A percentile compares a stretch with the other conserved stretches of the same genome.
Evolutionary conservation across 2,113 vertebrate species (phyloP).

Genomic region (Chloroceryle aenea): DNA sequence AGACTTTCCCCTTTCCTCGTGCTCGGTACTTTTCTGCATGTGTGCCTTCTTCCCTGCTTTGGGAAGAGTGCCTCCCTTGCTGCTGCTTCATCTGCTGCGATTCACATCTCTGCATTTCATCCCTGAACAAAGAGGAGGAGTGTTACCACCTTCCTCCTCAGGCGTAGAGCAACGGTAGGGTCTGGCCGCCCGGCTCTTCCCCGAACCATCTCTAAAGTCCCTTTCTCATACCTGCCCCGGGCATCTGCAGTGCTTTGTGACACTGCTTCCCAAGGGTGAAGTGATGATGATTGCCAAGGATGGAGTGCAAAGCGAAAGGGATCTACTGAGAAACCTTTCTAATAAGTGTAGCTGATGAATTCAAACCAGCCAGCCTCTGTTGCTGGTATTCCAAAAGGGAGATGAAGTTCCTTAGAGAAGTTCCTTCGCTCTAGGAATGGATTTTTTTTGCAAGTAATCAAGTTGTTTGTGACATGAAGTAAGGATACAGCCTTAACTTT

Average conservation of each 20-base stretch:
- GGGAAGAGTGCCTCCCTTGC: neutral
- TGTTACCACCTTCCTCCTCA: neutral
- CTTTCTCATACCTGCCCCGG: neutral
- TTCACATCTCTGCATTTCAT: neutral
- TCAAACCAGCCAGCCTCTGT: neutral
- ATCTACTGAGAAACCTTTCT: neutral
- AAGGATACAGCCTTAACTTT: neutral
- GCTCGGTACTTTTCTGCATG: neutral
- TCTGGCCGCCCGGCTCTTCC: neutral
- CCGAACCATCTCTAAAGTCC: neutral
- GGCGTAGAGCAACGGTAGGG: rapidly evolving
- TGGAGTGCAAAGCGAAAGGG: neutral
- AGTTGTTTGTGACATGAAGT: neutral
- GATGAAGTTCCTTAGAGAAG: neutral
- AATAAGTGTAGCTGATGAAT: neutral
- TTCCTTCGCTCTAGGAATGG: no score
- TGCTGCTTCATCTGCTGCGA: neutral
- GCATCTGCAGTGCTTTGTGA: neutral
- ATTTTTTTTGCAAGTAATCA: neutral
- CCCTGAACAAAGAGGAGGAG: neutral
- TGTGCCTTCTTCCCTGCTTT: neutral
- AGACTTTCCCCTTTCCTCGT: neutral
- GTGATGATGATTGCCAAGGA: neutral
- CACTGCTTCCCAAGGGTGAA: neutral
- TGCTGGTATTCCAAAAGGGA: neutral